phyloP scores from a whole-genome alignment of 2,113 vertebrate genomes.

The Apodemus speciosus region DNA sequence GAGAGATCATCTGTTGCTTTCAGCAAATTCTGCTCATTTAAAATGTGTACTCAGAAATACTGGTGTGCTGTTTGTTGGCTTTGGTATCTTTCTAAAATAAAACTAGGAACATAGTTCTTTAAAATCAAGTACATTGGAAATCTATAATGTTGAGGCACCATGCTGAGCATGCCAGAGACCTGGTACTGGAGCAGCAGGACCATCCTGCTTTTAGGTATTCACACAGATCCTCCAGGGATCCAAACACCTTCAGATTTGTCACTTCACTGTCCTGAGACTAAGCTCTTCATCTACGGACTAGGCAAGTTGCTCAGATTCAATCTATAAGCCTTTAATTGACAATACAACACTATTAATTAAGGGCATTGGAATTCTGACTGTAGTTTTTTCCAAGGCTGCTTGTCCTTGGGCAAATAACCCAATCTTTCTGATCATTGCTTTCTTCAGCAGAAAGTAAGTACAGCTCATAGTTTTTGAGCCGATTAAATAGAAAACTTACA shows the following conservation, averaged over 20 bases:
- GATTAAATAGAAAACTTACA: conserved; percentile 22
- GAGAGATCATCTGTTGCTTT: conserved; percentile 48
- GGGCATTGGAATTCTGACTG: not conserved
- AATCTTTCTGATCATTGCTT: not conserved
- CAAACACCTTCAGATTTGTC: not conserved
- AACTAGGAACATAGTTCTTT: conserved; percentile 35
- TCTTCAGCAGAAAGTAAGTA: not conserved
- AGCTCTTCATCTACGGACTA: not conserved
- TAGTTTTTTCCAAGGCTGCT: not conserved
- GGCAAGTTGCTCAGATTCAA: not conserved
- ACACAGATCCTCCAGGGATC: not conserved
- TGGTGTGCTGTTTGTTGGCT: conserved; percentile 34
- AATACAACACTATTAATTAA: conserved; percentile 2
- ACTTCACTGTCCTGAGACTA: not conserved
- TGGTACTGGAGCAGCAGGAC: not conserved
- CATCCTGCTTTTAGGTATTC: not conserved
- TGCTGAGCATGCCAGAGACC: not conserved
- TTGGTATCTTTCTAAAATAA: conserved; percentile 57
- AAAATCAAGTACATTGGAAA: conserved; percentile 47
- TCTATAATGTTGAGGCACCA: conserved; percentile 23
- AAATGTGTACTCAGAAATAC: conserved; percentile 52
- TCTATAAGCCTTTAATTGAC: not conserved
- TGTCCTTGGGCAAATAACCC: not conserved
- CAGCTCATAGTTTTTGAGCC: not conserved
- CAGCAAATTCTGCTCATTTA: conserved; percentile 60